phyloP scores from a whole-genome alignment of 2,797 vertebrate species.

The Cottoperca gobio region DNA sequence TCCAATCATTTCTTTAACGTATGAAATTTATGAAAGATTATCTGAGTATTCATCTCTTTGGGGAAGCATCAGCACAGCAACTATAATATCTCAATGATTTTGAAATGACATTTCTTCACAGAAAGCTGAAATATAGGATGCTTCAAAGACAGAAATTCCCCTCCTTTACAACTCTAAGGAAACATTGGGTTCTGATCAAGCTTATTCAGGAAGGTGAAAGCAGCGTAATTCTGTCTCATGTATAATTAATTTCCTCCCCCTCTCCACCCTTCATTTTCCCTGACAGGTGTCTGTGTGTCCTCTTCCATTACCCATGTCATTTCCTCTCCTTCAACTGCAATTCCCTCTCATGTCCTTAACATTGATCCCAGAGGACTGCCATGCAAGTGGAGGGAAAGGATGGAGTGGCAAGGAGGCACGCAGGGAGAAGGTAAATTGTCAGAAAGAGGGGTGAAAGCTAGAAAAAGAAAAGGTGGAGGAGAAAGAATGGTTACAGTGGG shows the following conservation, averaged over 20 bases:
- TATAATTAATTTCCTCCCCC: slow-evolving; percentile 90
- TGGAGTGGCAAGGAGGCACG: slow-evolving; percentile 26
- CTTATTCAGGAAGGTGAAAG: slow-evolving; percentile 91
- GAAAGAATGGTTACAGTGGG: slow-evolving; percentile 56
- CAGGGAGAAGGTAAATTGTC: slow-evolving; percentile 3
- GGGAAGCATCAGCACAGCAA: background rate
- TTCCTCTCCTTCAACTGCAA: slow-evolving; percentile 93
- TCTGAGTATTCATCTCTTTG: background rate
- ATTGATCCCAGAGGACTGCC: slow-evolving; percentile 88
- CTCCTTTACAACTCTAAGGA: slow-evolving; percentile 37
- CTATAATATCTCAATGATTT: slow-evolving; percentile 4
- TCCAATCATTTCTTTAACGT: slow-evolving; percentile 1
- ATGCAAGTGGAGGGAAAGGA: slow-evolving; percentile 77
- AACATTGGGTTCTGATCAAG: slow-evolving; percentile 79
- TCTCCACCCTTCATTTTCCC: slow-evolving; percentile 74
- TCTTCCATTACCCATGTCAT: slow-evolving; percentile 92
- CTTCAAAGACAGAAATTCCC: slow-evolving; percentile 7
- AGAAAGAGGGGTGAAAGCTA: slow-evolving; percentile 20
- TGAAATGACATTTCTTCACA: slow-evolving; percentile 2
- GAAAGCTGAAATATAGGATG: slow-evolving; percentile 15
- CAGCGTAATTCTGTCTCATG: slow-evolving; percentile 91
- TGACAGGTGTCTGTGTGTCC: slow-evolving; percentile 90
- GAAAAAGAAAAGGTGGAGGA: slow-evolving; percentile 26
- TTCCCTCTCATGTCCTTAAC: slow-evolving; percentile 87
- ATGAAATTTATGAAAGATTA: background rate